These are phyloP conservation scores for Leptopilina syphax DNA, from an alignment of 2,888 invertebrate genomes.

Conservation along the genomic window DNA sequence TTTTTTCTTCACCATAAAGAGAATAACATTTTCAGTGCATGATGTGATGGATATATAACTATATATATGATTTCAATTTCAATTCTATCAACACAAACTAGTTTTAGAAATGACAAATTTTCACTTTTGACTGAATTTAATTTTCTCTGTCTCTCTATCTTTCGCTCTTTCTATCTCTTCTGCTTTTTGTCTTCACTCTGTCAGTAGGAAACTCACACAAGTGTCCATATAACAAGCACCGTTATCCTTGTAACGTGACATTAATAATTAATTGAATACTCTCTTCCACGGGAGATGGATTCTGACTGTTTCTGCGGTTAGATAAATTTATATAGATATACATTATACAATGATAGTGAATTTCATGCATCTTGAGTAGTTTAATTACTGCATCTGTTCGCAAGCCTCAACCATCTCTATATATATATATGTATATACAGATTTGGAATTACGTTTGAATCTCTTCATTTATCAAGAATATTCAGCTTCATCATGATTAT, in stretches of 20 bases:
- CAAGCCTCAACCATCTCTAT: neutral
- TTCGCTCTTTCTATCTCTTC: too few species aligned
- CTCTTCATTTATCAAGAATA: slow-evolving; percentile 16
- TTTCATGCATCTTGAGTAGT: slow-evolving; percentile 40
- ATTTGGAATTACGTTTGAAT: slow-evolving; percentile 28
- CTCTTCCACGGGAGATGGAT: slow-evolving; percentile 27
- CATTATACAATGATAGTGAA: slow-evolving; percentile 34
- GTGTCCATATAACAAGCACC: slow-evolving; percentile 19
- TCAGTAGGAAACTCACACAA: slow-evolving; percentile 3
- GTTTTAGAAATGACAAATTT: slow-evolving; percentile 23
- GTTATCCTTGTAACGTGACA: slow-evolving; percentile 23
- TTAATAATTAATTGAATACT: slow-evolving; percentile 39
- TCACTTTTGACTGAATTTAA: slow-evolving; percentile 26
- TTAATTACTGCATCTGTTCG: slow-evolving; percentile 31
- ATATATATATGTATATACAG: slow-evolving; percentile 6
- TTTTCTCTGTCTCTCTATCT: neutral
- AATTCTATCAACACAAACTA: neutral
- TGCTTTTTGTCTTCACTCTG: neutral
- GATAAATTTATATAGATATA: slow-evolving; percentile 26
- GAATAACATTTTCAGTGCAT: neutral
- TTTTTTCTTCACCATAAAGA: neutral
- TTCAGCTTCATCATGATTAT: neutral
- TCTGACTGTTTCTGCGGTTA: slow-evolving; percentile 22
- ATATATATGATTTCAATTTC: neutral
- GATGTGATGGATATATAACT: neutral